Evolutionary conservation across 2,888 invertebrate species (phyloP), one percentile per base, ranked within the genome.

Genomic region (Lepidocyrtinus sp.): DNA sequence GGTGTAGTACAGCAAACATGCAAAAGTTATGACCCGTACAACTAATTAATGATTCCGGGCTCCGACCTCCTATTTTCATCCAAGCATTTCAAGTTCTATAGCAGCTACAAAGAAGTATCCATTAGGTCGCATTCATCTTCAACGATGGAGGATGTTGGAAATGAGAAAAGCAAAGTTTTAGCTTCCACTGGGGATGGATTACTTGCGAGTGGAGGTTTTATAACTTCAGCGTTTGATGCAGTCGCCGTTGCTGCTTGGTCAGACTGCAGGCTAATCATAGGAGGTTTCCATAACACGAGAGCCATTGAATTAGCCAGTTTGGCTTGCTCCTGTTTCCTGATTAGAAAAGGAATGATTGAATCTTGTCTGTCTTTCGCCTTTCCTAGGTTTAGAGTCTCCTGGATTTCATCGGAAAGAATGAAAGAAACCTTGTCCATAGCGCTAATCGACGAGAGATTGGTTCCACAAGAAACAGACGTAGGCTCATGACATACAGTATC

Each of bases 201-300:
- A n/a, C n/a, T n/a, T n/a, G n/a, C n/a, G n/a, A n/a, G n/a, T n/a
- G n/a, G n/a, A n/a, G n/a, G n/a, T n/a, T n/a, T n/a, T n/a, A 12
- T 64, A 1, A 1, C 3, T 45, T 45, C 67, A 15, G 7, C 1
- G 63, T 25, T n/a, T 26, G 17, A 17, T 1, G 7, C 9, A 7
- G 9, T 12, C 22, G 21, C 46, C 9, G 45, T 19, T 67, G 19
- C 26, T 26, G 9, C 19, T 63, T 24, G 2, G 61, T 7, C 17
- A 19, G 7, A 9, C 71, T 25, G 22, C 17, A 25, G 21, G 26
- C 55, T 50, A 65, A 50, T 59, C 65, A 9, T 12, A n/a, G 79
- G 77, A n/a, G 82, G 83, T 65, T 80, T 77, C 83, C 83, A 84
- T 67, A 77, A 24, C 5, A 84, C 82, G 9, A 84, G 46, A 2